A percentile compares a stretch with the other conserved stretches of the same genome.
Conservation (phyloP, 2,888 invertebrate genomes). For the Xiphydria camelus region DNA sequence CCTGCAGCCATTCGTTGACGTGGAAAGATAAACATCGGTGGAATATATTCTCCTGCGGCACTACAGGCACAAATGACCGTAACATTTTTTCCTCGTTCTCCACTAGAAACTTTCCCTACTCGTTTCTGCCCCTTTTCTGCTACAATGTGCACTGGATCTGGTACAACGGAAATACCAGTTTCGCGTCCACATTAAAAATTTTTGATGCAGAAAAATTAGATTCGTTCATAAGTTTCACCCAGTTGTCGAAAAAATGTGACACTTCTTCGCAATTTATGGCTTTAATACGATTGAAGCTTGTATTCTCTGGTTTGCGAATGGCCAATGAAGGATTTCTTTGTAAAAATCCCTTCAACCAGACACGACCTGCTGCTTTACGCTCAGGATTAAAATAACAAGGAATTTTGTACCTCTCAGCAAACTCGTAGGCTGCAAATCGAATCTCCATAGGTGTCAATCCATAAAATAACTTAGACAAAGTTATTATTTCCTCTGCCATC, state of each 20-base stretch:
- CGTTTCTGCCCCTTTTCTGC: slow-evolving; percentile 51
- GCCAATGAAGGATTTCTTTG: slow-evolving; percentile 27
- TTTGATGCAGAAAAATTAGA: slow-evolving; percentile 24
- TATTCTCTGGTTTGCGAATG: too few relatives aligned
- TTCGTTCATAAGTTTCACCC: too few relatives aligned
- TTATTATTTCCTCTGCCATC: slow-evolving; percentile 24
- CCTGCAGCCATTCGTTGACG: slow-evolving; percentile 50
- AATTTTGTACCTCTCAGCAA: slow-evolving; percentile 31
- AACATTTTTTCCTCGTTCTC: slow-evolving; percentile 52
- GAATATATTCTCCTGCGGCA: slow-evolving; percentile 50
- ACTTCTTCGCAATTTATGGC: too few relatives aligned
- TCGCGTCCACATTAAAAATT: slow-evolving; percentile 55
- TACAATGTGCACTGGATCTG: slow-evolving; percentile 47
- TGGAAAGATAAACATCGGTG: slow-evolving; percentile 59
- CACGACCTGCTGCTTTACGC: slow-evolving; percentile 32
- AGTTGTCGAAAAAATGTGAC: too few relatives aligned
- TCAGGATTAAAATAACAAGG: slow-evolving; percentile 31
- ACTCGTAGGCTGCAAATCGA: slow-evolving; percentile 28
- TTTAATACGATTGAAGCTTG: too few relatives aligned
- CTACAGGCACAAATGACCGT: slow-evolving; percentile 55
- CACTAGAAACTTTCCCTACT: slow-evolving; percentile 52
- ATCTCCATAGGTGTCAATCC: slow-evolving; percentile 30
- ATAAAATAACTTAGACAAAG: slow-evolving; percentile 28
- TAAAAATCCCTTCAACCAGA: slow-evolving; percentile 36
- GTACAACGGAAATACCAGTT: slow-evolving; percentile 53